A percentile compares a stretch with the other conserved stretches of the same genome.
Evolutionary conservation across 2,888 invertebrate genomes (phyloP).

Genomic region (Heliconius ethilla): DNA sequence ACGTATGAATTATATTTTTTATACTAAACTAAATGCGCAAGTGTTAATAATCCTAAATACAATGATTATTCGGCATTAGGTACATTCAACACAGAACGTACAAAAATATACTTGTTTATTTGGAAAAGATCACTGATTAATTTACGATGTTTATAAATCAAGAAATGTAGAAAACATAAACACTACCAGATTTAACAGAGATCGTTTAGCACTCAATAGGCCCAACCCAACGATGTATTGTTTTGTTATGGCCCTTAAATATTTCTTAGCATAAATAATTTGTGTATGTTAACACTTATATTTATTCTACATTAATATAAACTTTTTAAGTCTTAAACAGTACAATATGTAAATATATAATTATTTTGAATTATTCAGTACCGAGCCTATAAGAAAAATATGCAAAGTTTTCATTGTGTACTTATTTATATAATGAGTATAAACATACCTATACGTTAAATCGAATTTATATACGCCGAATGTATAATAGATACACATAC

Average conservation of each 20-base stretch:
- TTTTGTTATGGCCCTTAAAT: not conserved
- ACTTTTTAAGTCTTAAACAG: not conserved
- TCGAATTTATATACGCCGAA: not conserved
- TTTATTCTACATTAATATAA: not conserved
- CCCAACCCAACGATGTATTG: not conserved
- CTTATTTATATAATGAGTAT: not conserved
- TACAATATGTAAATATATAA: too few relatives aligned
- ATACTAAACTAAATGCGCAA: not conserved
- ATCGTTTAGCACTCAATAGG: not conserved
- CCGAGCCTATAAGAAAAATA: not conserved
- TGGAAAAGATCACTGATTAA: conserved; percentile 14
- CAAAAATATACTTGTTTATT: conserved; percentile 10
- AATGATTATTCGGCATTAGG: not conserved
- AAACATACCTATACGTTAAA: not conserved
- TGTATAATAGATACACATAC: not conserved
- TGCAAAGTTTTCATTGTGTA: not conserved
- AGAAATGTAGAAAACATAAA: not conserved
- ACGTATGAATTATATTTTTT: not conserved
- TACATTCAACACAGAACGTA: not conserved
- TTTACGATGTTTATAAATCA: conserved; percentile 15
- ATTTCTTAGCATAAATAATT: not conserved
- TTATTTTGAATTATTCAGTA: not conserved
- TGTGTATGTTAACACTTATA: not conserved
- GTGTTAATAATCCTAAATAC: not conserved
- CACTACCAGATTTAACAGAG: not conserved